Conservation (phyloP, 1,140 invertebrate species). For the Thalassaphorura encarpata region DNA sequence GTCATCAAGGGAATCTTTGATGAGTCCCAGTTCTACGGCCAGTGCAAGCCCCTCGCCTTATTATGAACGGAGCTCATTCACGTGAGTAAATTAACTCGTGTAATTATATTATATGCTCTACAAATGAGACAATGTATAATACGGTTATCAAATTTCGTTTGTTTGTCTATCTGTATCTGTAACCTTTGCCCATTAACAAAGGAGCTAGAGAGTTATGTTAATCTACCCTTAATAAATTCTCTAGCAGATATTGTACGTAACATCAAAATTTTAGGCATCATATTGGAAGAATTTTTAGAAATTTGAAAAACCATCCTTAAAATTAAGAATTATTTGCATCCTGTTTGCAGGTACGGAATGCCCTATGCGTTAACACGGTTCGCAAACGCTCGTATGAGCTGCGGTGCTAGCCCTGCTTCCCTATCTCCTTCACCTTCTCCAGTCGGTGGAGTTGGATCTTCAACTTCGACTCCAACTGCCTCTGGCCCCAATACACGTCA, state of each 20-base stretch:
- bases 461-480: constrained; percentile 47
- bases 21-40: constrained; percentile 33
- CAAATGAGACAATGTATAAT: no score
- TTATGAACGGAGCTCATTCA: constrained; percentile 31
- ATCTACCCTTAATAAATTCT: no score
- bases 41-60: constrained; percentile 31
- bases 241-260: no score
- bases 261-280: no score
- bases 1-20: constrained; percentile 34
- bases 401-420: constrained; percentile 37
- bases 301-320: no score
- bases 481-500: constrained; percentile 26
- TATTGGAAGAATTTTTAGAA: no score
- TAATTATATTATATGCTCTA: no score
- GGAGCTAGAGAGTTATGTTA: no score
- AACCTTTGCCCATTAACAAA: no score
- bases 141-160: no score
- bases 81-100: constrained; percentile 21
- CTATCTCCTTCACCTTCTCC: constrained; percentile 45
- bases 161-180: no score
- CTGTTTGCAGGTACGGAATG: constrained; percentile 38
- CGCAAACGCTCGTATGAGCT: constrained; percentile 23
- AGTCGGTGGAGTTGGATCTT: constrained; percentile 50
- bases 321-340: no score
- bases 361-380: constrained; percentile 25